Evolutionary conservation across 2,113 vertebrate species (phyloP).

Genomic region (Dipodomys spectabilis): DNA sequence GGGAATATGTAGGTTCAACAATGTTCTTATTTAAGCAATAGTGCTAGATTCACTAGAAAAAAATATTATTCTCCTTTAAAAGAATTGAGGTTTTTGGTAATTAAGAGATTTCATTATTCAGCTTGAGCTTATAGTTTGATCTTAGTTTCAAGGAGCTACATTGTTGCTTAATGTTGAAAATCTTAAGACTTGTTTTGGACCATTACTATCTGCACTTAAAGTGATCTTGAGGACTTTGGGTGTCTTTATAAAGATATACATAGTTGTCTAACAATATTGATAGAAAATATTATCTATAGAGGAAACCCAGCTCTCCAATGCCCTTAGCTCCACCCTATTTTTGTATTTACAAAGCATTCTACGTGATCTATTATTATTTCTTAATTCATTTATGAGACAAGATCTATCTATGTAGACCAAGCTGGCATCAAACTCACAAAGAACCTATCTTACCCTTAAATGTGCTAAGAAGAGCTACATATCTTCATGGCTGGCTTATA

Average conservation of each 20-base stretch:
- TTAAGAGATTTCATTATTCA: conserved; percentile 75
- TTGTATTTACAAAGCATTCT: background rate
- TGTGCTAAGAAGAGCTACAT: background rate
- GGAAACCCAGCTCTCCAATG: background rate
- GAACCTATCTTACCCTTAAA: background rate
- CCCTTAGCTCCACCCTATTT: background rate
- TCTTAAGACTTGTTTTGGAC: conserved; percentile 47
- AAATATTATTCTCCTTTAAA: conserved; percentile 78
- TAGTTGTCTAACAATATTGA: background rate
- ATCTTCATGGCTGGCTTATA: background rate
- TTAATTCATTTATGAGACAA: background rate
- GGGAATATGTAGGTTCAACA: conserved; percentile 57
- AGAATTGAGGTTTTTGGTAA: conserved; percentile 71
- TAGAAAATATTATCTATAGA: background rate
- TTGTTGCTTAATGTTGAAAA: conserved; percentile 54
- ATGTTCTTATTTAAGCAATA: conserved; percentile 73
- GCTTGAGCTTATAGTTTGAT: conserved; percentile 68
- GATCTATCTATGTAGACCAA: background rate
- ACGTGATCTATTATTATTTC: background rate
- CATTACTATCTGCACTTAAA: background rate
- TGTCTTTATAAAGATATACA: conserved; percentile 2
- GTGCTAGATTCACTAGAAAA: conserved; percentile 77
- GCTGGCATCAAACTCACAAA: no score
- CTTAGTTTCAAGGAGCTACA: conserved; percentile 62
- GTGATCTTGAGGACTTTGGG: background rate